These are phyloP conservation scores for human DNA, from an alignment of 2,113 vertebrate genomes.

Conservation along the genomic window DNA sequence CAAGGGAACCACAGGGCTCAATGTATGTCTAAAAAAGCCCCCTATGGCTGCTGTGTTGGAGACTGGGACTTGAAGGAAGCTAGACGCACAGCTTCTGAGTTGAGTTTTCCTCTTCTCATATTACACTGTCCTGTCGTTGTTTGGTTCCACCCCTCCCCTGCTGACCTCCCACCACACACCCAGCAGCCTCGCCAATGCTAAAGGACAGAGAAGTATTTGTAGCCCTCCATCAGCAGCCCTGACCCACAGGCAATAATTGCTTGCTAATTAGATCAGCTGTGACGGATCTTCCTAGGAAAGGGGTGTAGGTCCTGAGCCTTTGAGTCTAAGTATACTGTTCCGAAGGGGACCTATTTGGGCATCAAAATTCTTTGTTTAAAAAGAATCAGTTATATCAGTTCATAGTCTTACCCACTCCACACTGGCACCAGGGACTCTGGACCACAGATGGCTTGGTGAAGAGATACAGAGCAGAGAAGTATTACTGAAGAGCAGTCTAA, in stretches of 20 bases:
- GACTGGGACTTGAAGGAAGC: background rate
- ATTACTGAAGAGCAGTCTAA: background rate
- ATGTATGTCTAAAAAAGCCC: background rate
- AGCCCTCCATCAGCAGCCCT: background rate
- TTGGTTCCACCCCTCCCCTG: fast-evolving
- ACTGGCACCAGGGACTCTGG: background rate
- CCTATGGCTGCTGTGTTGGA: background rate
- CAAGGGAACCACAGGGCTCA: background rate
- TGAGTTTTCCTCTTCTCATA: background rate
- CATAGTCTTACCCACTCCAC: background rate
- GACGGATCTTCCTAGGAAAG: background rate
- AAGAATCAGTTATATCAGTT: background rate
- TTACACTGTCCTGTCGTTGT: background rate
- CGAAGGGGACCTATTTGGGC: background rate
- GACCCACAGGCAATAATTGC: background rate
- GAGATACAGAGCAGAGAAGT: background rate
- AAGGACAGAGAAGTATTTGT: background rate
- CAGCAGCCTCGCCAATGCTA: background rate
- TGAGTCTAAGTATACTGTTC: background rate
- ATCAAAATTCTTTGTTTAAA: background rate
- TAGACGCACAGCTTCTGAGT: background rate
- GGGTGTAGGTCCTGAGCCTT: background rate
- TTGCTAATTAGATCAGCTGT: background rate
- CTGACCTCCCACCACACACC: no score
- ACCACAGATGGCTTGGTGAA: background rate